Percentiles rank a stretch among this genome's conserved stretches.
Evolutionary conservation across 1,140 invertebrate genomes (phyloP).

Genomic region (Drosophila sulfurigaster): DNA sequence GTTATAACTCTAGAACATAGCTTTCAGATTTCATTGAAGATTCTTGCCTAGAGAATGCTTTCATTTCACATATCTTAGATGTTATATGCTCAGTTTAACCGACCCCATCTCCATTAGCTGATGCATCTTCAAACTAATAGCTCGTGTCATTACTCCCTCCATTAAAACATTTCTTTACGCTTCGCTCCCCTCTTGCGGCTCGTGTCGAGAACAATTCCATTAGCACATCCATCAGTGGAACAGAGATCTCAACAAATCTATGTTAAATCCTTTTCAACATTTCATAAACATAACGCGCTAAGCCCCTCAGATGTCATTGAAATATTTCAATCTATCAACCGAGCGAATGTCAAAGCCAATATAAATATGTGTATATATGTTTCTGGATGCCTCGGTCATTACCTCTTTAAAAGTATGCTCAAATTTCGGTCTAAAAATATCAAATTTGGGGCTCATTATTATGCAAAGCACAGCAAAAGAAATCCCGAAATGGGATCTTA

Average conservation of each 20-base stretch:
- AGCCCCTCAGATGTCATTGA: slow-evolving; percentile 66
- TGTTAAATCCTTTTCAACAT: slow-evolving; percentile 71
- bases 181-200: slow-evolving; percentile 10
- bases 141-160: slow-evolving; percentile 62
- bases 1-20: not conserved
- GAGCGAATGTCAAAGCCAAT: slow-evolving; percentile 15
- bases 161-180: slow-evolving; percentile 7
- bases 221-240: slow-evolving; percentile 60
- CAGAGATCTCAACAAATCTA: slow-evolving; percentile 28
- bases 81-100: not conserved
- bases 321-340: slow-evolving; percentile 62
- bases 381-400: slow-evolving; percentile 14
- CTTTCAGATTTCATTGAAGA: not conserved
- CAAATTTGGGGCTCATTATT: slow-evolving; percentile 37
- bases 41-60: not conserved
- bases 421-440: slow-evolving; percentile 52
- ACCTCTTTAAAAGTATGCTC: slow-evolving; percentile 22
- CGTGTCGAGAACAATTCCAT: slow-evolving; percentile 56
- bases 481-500: slow-evolving; percentile 26
- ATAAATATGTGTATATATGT: slow-evolving; percentile 12
- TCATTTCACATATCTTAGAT: not conserved
- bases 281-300: slow-evolving; percentile 71
- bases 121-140: slow-evolving; percentile 53
- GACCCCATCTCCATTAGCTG: slow-evolving; percentile 6
- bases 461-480: slow-evolving; percentile 36